Base-by-base conservation (phyloP, 2,113 vertebrate species). In the Balaeniceps rex region DNA sequence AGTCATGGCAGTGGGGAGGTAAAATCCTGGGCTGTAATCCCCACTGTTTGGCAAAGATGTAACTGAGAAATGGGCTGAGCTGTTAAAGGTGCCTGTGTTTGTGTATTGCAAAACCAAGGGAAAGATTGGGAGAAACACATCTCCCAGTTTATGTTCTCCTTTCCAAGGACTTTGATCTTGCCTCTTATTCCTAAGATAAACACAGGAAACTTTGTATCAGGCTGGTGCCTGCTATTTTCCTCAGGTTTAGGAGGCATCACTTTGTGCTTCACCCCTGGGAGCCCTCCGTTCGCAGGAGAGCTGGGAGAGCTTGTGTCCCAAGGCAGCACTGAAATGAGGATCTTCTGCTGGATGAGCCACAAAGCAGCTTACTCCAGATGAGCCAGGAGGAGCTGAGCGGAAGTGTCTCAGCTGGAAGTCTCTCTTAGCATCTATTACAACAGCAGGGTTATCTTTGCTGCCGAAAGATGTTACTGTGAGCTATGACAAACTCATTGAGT, bases 381-480 rank as follows among this genome's bases (percentile, higher is more conserved):
- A 96, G 93, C 76, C 87, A 93, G 81, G 52, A 93, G 93, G 87
- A 96, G 92, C 80, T 55, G 76, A 94, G 89, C 0, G 13, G 92
- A 91, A 94, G 88, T 14, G 0, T 92, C 96, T 83, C 93, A 94
- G 95, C 95, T 96, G 93, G 94, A 96, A 95, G 79, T 57, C 91
- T 94, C 94, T 91, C 91, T 94, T 28, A 94, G 78, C 83, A 94
- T 86, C 96, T 94, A 95, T 97, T 96, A 90, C 94, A 97, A 54
- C 95, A 95, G 88, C 94, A 94, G 93, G 87, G 80, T 87, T 96
- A 83, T 94, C 93, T 96, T 85, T 89, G 87, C 91, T 94, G 69
- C 83, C 8, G 80, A 85, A 97, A 93, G 87, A 94, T 54, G 78
- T 86, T 95, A 90, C 68, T 71, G 70, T 87, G 95, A 97, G 96